Percentiles rank a stretch among this genome's conserved stretches.
Evolutionary conservation across 1,140 invertebrate genomes (phyloP).

Genomic region (Solen grandis): DNA sequence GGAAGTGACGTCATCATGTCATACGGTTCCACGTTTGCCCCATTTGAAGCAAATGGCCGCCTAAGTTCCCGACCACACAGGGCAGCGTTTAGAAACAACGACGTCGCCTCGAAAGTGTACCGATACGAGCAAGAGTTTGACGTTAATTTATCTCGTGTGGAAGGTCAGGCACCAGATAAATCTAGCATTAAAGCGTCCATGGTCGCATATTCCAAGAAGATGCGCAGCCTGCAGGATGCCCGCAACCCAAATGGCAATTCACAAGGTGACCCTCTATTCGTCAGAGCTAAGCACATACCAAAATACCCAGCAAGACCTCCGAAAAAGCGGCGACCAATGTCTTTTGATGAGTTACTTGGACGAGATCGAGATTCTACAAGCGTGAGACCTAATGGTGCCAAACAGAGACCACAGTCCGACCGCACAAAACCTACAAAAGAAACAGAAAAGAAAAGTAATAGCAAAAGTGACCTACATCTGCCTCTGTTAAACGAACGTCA

Average conservation of each 20-base stretch:
- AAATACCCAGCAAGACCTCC: conserved; percentile 20
- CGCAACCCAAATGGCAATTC: not conserved
- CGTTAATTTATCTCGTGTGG: conserved; percentile 38
- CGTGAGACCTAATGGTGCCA: conserved; percentile 19
- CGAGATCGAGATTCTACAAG: conserved; percentile 24
- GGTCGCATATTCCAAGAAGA: conserved; percentile 44
- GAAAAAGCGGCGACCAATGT: conserved; percentile 41
- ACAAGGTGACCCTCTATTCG: conserved; percentile 33
- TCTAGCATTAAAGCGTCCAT: conserved; percentile 31
- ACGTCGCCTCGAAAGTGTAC: not conserved
- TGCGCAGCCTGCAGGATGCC: conserved; percentile 34
- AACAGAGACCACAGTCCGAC: conserved; percentile 28
- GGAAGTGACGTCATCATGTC: conserved; percentile 28
- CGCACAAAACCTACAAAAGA: not conserved
- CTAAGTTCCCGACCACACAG: conserved; percentile 15
- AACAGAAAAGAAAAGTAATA: not conserved
- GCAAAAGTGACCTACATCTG: conserved; percentile 2
- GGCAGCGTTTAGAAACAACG: too few species aligned
- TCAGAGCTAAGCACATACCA: conserved; percentile 46
- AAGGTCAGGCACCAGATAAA: not conserved
- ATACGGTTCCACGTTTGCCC: conserved; percentile 40
- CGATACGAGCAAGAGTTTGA: conserved; percentile 51
- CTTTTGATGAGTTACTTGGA: conserved; percentile 35
- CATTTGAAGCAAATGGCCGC: conserved; percentile 45
- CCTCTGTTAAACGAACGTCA: conserved; percentile 27